Evolutionary conservation across 2,113 vertebrate genomes (phyloP), one percentile per base, ranked within the genome.

Genomic region (Tragelaphus scriptus): DNA sequence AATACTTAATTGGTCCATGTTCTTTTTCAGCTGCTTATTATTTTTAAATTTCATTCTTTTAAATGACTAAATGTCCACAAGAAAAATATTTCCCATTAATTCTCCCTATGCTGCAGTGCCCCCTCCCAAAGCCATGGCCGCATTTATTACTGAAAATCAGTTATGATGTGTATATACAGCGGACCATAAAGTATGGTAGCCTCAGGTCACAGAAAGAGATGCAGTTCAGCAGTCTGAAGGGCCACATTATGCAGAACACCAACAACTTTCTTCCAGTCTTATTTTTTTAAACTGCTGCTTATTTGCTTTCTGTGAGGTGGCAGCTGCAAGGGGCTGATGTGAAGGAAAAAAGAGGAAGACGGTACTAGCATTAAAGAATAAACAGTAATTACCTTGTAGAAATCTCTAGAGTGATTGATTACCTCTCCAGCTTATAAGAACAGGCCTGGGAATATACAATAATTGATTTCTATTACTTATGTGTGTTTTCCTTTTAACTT

Each of bases 301-400:
- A 92, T 71, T 95, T 97, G 80, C 77, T 92, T 91, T 88, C 79
- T 96, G 81, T 0, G n/a, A 82, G 55, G 89, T 89, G 44, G 58
- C 68, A 88, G 80, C 85, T 91, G 25, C 58, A 59, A 56, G 75
- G 16, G 79, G 58, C 79, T 94, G 49, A 49, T 58, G 84, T 75
- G 65, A 94, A 94, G 21, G 90, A 88, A 80, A 71, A 86, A 91
- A 56, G 58, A 93, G 97, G 97, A 94, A 95, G 98, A 96, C 7
- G 44, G 97, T 97, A 79, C 75, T 96, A 94, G 97, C 98, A 97
- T 98, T 98, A 98, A 98, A 98, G 97, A 98, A 98, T 97, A 98
- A 98, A 98, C 96, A 98, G 98, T 98, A 98, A 99, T 98, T 98
- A 98, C 97, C 97, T 99, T 98, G 98, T 97, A 98, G 97, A 98